A percentile compares a stretch with the other conserved stretches of the same genome.
phyloP scores from a whole-genome alignment of 35 echinoderm and acorn worm genomes.

The Chiridota heheva region DNA sequence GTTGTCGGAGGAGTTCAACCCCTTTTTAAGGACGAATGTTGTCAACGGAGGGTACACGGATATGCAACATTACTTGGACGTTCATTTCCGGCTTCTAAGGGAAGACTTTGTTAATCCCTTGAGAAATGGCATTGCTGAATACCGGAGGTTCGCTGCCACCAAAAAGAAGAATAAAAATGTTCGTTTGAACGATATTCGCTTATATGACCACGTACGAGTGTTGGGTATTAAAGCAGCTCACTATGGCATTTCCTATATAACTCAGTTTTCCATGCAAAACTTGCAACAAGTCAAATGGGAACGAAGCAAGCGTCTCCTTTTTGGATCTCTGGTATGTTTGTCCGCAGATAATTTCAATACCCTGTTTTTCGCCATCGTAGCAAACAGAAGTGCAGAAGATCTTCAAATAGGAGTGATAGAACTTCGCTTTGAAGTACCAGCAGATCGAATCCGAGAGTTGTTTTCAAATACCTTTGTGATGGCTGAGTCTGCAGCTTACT shows the following conservation, averaged over 20 bases:
- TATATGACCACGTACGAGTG: conserved; percentile 40
- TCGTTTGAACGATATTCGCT: conserved; percentile 6
- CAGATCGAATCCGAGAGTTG: not conserved
- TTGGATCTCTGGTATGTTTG: conserved; percentile 84
- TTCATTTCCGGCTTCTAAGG: conserved; percentile 62
- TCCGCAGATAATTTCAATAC: conserved; percentile 74
- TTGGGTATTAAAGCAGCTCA: not conserved
- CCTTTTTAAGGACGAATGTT: conserved; percentile 12
- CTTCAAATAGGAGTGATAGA: conserved; percentile 65
- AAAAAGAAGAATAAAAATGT: not conserved
- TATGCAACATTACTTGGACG: conserved; percentile 54
- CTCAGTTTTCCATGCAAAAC: conserved; percentile 22
- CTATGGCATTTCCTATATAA: conserved; percentile 16
- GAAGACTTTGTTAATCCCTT: conserved; percentile 59
- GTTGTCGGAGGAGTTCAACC: not conserved
- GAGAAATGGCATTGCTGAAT: conserved; percentile 34
- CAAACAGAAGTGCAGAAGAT: conserved; percentile 50
- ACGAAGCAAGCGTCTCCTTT: conserved; percentile 50
- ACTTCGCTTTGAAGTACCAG: conserved; percentile 46
- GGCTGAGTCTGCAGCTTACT: conserved; percentile 64
- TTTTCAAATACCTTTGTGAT: conserved; percentile 35
- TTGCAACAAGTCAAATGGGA: conserved; percentile 59
- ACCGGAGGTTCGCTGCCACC: not conserved
- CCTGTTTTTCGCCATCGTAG: conserved; percentile 75
- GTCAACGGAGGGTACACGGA: conserved; percentile 32